Percentiles rank a stretch among this genome's conserved stretches.
Evolutionary conservation across 2,888 invertebrate genomes (phyloP).

Genomic region (Pristionchus maxplancki): DNA sequence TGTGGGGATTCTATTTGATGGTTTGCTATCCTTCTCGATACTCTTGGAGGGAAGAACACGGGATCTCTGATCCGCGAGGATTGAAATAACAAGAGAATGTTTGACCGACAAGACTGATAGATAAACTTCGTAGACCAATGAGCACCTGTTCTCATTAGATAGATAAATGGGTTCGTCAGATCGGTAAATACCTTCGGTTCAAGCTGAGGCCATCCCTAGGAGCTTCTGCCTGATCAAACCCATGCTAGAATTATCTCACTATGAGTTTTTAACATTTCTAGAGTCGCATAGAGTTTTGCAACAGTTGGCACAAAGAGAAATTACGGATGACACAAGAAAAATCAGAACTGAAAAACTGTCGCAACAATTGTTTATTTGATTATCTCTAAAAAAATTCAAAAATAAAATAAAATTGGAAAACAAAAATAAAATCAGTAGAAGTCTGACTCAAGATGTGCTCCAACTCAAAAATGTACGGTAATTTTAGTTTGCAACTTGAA

Average conservation of each 20-base stretch:
- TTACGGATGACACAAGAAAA: too few relatives aligned
- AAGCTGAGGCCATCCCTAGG: too few relatives aligned
- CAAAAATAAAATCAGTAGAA: neutral
- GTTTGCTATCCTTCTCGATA: neutral
- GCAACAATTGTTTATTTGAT: too few relatives aligned
- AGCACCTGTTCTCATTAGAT: neutral
- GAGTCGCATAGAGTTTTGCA: too few relatives aligned
- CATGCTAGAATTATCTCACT: too few relatives aligned
- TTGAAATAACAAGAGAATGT: neutral
- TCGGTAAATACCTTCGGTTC: neutral
- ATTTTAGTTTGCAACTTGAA: neutral
- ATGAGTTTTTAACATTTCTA: too few relatives aligned
- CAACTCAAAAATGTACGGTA: constrained; percentile 1
- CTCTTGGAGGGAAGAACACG: neutral
- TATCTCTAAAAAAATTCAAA: too few relatives aligned
- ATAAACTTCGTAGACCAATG: neutral
- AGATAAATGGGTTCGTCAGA: neutral
- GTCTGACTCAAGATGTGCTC: neutral
- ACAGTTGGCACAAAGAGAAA: too few relatives aligned
- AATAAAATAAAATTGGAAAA: too few relatives aligned
- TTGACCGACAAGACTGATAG: neutral
- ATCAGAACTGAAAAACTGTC: too few relatives aligned
- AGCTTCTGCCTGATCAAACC: too few relatives aligned
- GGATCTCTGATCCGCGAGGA: neutral
- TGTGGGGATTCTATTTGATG: neutral